Evolutionary conservation across 2,113 vertebrate genomes (phyloP).

Genomic region (Sapayoa aenigma): DNA sequence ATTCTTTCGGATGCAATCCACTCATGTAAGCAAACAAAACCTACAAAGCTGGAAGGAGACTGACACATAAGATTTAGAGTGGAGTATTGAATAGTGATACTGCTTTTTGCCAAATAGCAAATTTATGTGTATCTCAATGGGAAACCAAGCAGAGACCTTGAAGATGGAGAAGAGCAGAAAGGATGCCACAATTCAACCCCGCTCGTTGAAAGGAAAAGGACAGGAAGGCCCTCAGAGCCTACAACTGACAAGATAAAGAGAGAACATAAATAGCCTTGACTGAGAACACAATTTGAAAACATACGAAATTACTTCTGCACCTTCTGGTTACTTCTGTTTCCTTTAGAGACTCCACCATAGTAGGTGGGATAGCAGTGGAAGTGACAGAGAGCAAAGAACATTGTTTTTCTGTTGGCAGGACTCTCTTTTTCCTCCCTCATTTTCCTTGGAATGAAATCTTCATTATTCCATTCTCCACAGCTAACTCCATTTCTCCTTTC

Average conservation of each 20-base stretch:
- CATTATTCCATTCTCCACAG: background rate
- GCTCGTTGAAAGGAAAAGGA: background rate
- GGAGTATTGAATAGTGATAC: background rate
- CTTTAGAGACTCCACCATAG: background rate
- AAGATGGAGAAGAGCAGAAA: background rate
- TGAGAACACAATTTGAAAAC: background rate
- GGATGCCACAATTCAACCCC: background rate
- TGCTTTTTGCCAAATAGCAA: background rate
- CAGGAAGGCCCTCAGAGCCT: background rate
- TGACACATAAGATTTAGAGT: background rate
- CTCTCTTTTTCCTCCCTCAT: background rate
- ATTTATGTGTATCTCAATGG: background rate
- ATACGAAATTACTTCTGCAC: background rate
- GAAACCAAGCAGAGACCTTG: background rate
- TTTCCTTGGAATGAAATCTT: background rate
- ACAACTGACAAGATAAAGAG: background rate
- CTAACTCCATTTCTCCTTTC: background rate
- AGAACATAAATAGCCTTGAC: background rate
- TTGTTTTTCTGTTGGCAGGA: background rate
- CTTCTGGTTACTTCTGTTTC: background rate
- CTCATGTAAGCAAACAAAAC: slow-evolving; percentile 33
- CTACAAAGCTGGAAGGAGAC: background rate
- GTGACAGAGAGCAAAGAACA: background rate
- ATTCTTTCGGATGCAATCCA: background rate
- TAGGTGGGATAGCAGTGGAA: background rate